Percentiles rank a stretch among this genome's conserved stretches.
Conservation (phyloP, 2,113 vertebrate genomes). For the Halcyon malimbica region DNA sequence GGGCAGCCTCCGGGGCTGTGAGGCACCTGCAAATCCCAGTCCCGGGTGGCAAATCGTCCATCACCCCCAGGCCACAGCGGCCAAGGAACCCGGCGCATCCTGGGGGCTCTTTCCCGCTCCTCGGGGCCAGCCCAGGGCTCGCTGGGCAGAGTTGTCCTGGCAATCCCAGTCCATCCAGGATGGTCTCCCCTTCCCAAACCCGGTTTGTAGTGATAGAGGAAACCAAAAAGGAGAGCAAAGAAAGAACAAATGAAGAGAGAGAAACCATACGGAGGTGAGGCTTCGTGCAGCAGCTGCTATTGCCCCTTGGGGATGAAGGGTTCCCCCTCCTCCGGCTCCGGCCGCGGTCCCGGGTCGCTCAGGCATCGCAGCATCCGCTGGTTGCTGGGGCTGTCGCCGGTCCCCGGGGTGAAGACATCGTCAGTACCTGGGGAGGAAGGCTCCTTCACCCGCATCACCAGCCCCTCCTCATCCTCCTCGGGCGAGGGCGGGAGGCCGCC, state of each 20-base stretch:
- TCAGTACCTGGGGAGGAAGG: slow-evolving; percentile 73
- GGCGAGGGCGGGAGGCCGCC: slow-evolving; percentile 25
- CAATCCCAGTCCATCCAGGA: background rate
- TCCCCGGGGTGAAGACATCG: slow-evolving; percentile 76
- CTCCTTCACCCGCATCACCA: slow-evolving; percentile 81
- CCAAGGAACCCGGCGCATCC: background rate
- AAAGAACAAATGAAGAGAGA: slow-evolving; percentile 15
- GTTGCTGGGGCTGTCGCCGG: slow-evolving; percentile 73
- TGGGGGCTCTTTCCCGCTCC: background rate
- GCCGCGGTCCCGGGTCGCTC: slow-evolving; percentile 92
- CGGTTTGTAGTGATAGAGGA: slow-evolving; percentile 10
- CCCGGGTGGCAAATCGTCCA: background rate
- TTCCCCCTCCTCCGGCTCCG: slow-evolving; percentile 87
- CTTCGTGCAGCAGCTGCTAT: slow-evolving; percentile 2
- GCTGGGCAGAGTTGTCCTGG: background rate
- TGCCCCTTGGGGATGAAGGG: slow-evolving; percentile 87
- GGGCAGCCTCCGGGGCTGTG: background rate
- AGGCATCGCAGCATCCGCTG: slow-evolving; percentile 90
- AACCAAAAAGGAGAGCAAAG: slow-evolving; percentile 21
- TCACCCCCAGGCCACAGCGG: background rate
- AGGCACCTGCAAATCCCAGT: slow-evolving; percentile 12
- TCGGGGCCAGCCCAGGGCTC: background rate
- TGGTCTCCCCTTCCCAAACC: background rate
- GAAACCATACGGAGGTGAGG: background rate
- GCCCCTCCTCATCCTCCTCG: slow-evolving; percentile 77